Evolutionary conservation across 1,140 invertebrate species (phyloP), one percentile per base, ranked within the genome.

Genomic region (Bombyx mori): DNA sequence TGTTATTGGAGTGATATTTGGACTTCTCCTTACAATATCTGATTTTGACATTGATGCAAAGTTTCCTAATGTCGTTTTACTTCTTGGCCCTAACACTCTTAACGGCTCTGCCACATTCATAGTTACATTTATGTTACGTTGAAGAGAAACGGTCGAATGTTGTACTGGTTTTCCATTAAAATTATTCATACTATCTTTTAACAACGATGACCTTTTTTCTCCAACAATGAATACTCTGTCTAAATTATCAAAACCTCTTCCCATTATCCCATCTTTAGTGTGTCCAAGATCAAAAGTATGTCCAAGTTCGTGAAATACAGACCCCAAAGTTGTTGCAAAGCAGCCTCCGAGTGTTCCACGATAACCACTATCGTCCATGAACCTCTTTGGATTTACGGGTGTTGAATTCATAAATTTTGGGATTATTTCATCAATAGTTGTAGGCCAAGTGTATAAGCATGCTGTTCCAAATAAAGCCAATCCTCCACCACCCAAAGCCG

Each of bases 271-370:
- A 65, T 94, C 91, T 64, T 92, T 90, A 1, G 96, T 95, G 79
- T 99, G 97, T 0, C 96, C 97, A 44, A 99, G 90, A 86, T 98
- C 96, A 82, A 99, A 97, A 1, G 95, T 97, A 79, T 99, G 97
- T 9, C 96, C 96, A 49, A 99, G 82, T 89, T 99, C 97, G 87
- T 99, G 97, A 42, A 97, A 92, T 7, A 96, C 93, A n/a, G 97
- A 95, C 5, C 97, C 97, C 43, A 99, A 83, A 12, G 95, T 96
- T 8, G 97, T 98, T 4, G 96, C 94, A 88, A 95, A 96, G 74
- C 96, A 97, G 35, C 95, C 95, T 56, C 96, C 96, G 67, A 92
- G 91, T 1, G 94, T 96, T 8, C 93, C 92, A 54, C 95, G 91
- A 77, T 95, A 96, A 63, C 94, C 94, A 81, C 95, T 97, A 71